Evolutionary conservation across 2,113 vertebrate genomes (phyloP).

Genomic region (Argyrosomus japonicus): DNA sequence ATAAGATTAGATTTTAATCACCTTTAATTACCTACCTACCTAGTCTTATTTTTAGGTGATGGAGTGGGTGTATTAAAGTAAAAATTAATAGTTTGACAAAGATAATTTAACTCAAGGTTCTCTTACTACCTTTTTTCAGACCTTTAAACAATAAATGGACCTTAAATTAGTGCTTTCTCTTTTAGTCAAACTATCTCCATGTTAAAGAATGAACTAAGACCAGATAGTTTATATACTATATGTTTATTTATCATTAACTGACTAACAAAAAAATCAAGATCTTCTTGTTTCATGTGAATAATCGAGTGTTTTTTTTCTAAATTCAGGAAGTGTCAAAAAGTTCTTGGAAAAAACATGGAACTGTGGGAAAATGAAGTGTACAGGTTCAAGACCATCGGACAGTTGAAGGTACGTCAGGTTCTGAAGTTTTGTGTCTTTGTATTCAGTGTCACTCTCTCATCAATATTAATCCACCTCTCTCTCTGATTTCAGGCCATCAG

Average conservation of each 20-base stretch:
- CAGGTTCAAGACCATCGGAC: slow-evolving; percentile 97
- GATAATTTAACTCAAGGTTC: too few relatives aligned
- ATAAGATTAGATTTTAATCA: background rate
- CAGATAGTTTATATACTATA: too few relatives aligned
- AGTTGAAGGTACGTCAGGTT: slow-evolving; percentile 89
- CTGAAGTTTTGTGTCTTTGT: background rate
- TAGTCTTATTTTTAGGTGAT: too few relatives aligned
- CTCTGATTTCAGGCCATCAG: slow-evolving; percentile 90
- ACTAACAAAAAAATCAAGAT: background rate
- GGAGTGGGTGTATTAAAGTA: background rate
- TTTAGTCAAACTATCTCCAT: background rate
- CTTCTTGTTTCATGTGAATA: slow-evolving; percentile 1
- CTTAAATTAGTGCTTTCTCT: too few relatives aligned
- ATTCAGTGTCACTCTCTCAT: background rate
- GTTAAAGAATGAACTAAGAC: too few relatives aligned
- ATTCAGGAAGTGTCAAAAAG: slow-evolving; percentile 97
- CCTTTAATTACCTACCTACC: too few relatives aligned
- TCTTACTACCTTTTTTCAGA: background rate
- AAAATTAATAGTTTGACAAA: background rate
- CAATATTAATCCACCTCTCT: background rate
- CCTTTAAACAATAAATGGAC: background rate
- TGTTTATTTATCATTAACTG: background rate
- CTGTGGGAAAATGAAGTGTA: slow-evolving; percentile 99
- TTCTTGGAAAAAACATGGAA: slow-evolving; percentile 98
- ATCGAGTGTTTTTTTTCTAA: slow-evolving; percentile 25